Evolutionary conservation across 1,140 invertebrate genomes (phyloP), one percentile per base, ranked within the genome.

Genomic region (Camponotus floridanus): DNA sequence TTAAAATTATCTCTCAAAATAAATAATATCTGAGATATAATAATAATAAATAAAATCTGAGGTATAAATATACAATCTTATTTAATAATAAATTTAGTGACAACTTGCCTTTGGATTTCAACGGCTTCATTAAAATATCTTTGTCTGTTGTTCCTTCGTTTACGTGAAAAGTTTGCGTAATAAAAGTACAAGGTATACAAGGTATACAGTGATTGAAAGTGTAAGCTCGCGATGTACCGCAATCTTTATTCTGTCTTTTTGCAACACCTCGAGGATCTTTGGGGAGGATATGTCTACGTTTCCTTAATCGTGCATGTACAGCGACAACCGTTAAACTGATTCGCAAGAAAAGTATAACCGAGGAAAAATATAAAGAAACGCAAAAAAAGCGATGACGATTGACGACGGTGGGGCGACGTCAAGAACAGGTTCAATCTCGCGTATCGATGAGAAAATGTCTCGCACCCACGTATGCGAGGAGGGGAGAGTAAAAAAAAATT

Each of bases 41-140:
- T n/a, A n/a, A n/a, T n/a, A 26, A 26, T 26, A 26, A 26, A 61
- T 26, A 15, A 21, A 76, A 51, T 33, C 33, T 15, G 5, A 3
- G 7, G 55, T 9, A 39, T 9, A 39, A 74, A 45, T 11, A 45
- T 9, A 45, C 8, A 42, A 55, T 55, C 1, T 36, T 79, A 31
- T 2, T 45, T 45, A 7, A 51, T 15, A 3, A 4, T 15, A 76
- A 45, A 45, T 15, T 26, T 21, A 11, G 3, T 9, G 11, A 61
- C 65, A 83, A 92, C 91, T 92, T 92, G 83, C 92, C 90, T 86
- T 89, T 86, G 6, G 68, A 42, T 65, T 90, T 91, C 70, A 87
- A 36, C 57, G 89, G 45, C 90, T 68, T 91, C 92, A 93, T 93
- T 87, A 92, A 92, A 74, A 91, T 92, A 88, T 86, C 62, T 79